A percentile compares a stretch with the other conserved stretches of the same genome.
Evolutionary conservation across 2,888 invertebrate species (phyloP).

Genomic region (Tetragnatha montana): DNA sequence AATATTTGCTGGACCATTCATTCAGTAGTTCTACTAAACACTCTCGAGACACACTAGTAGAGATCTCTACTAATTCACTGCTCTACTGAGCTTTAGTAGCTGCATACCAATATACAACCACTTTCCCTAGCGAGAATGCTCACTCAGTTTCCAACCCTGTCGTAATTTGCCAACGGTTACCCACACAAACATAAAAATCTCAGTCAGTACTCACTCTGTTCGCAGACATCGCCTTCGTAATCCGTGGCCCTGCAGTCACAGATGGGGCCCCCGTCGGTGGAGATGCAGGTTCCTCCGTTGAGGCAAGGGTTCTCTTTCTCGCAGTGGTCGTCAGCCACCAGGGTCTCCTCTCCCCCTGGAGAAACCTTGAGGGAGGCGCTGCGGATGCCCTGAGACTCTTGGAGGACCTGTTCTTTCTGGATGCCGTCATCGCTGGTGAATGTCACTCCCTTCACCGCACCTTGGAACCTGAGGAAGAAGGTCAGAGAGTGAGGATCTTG

Average conservation of each 20-base stretch:
- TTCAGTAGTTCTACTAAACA: too few species aligned
- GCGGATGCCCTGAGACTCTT: slow-evolving; percentile 81
- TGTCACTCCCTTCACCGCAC: slow-evolving; percentile 92
- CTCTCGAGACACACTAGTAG: too few species aligned
- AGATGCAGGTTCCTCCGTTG: slow-evolving; percentile 96
- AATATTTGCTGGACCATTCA: too few species aligned
- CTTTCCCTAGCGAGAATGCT: too few species aligned
- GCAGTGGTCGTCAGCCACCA: slow-evolving; percentile 83
- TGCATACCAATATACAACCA: too few species aligned
- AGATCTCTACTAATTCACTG: too few species aligned
- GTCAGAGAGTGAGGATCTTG: not conserved
- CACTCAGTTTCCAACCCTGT: too few species aligned
- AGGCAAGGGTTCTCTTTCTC: slow-evolving; percentile 91
- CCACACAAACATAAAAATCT: too few species aligned
- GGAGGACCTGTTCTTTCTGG: slow-evolving; percentile 86
- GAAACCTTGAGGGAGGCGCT: slow-evolving; percentile 78
- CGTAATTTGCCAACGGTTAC: too few species aligned
- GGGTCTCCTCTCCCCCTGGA: slow-evolving; percentile 78
- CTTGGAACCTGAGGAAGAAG: slow-evolving; percentile 81
- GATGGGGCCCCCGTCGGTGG: slow-evolving; percentile 93
- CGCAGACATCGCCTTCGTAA: slow-evolving; percentile 94
- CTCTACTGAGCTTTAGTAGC: too few species aligned
- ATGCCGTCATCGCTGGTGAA: slow-evolving; percentile 86
- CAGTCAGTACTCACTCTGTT: slow-evolving; percentile 84
- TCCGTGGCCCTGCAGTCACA: slow-evolving; percentile 96